These are phyloP conservation scores for Ovibos moschatus DNA, from an alignment of 2,113 vertebrate genomes.

Conservation along the genomic window DNA sequence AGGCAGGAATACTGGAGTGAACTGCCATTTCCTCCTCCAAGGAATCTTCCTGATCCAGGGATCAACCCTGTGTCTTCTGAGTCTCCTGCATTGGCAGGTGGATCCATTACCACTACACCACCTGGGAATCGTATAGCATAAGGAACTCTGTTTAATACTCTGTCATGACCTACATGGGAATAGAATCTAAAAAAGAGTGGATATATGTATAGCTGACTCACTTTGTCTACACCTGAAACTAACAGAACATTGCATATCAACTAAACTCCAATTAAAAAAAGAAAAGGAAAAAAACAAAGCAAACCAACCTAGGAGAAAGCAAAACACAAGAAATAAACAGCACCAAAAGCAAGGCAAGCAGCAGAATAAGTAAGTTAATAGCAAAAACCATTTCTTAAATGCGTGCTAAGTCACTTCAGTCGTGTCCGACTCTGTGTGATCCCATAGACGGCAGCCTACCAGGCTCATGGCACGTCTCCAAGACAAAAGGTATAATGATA, in stretches of 20 bases:
- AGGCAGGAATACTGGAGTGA: not conserved
- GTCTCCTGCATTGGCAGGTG: not conserved
- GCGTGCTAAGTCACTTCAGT: too few relatives aligned
- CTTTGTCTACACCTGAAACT: not conserved
- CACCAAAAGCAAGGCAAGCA: not conserved
- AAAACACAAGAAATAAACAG: not conserved
- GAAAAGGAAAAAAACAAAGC: not conserved
- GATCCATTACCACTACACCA: not conserved
- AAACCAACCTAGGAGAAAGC: not conserved
- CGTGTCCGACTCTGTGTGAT: too few relatives aligned
- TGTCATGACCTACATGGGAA: not conserved
- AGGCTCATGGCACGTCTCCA: not conserved
- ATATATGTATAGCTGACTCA: not conserved
- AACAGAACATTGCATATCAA: not conserved
- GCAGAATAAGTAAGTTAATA: not conserved
- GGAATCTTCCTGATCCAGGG: not conserved
- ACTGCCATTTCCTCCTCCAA: not conserved
- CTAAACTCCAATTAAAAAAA: not conserved
- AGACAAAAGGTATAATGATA: constrained; percentile 3
- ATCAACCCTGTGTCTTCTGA: not conserved
- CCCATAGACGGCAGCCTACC: too few relatives aligned
- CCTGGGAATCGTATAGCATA: not conserved
- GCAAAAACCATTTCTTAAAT: not conserved
- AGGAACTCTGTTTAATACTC: not conserved
- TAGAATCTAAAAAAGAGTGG: not conserved